Evolutionary conservation across 1,140 invertebrate species (phyloP), one percentile per base, ranked within the genome.

Genomic region (Wiebesia pumilae): DNA sequence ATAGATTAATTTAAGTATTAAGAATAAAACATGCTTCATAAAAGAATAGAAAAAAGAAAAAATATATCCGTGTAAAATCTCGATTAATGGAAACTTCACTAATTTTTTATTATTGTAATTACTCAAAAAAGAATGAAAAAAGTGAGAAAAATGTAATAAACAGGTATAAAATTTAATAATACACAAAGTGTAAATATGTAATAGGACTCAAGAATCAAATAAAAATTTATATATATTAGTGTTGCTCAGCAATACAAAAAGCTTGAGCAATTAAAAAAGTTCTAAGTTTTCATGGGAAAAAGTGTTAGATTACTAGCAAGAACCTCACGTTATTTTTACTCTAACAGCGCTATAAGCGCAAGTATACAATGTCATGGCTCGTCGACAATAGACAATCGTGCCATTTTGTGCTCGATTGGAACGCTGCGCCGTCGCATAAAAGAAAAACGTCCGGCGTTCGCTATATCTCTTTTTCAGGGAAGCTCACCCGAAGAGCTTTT

Each of bases 271-370:
- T 67, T 78, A 19, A 69, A 78, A 82, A 69, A 51, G 9, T 86
- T 78, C 19, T 30, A 77, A 51, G 47, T 78, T 65, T 67, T 81
- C 19, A 35, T 81, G 47, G 84, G 47, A 85, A 80, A 86, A 12
- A 51, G 69, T 86, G 69, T 86, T 86, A 86, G 69, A 86, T 86
- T 83, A 83, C 81, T 81, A 86, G 30, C 51, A 86, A 82, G 73
- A 86, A 78, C 73, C 40, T 81, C 30, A 77, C 73, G 73, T 77
- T 67, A 78, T 78, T 69, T 27, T 78, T 78, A 69, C 12, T 83
- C n/a, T 79, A 40, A 82, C 73, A 35, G 40, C 80, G 79, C 69
- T 43, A 30, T 33, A 81, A 85, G 35, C 71, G 65, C 67, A 47
- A 47, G 35, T 54, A 83, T 69, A 40, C 51, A 77, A 83, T 33